These are phyloP conservation scores for Aphrophora alni DNA, from an alignment of 2,888 invertebrate genomes.

Conservation along the genomic window DNA sequence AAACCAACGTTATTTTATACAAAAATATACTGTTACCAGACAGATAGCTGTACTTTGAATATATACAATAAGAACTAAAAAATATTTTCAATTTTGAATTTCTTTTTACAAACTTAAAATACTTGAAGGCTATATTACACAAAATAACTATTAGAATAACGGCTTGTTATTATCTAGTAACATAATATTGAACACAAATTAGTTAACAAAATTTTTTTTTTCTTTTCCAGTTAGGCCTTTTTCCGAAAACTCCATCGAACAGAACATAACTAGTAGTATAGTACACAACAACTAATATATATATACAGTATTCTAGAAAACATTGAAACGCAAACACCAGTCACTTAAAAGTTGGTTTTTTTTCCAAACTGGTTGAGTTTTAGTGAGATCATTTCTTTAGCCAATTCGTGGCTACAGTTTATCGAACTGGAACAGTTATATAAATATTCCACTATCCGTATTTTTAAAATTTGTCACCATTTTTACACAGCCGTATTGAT, in stretches of 20 bases:
- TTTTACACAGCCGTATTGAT: slow-evolving; percentile 9
- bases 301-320: not conserved
- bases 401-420: not conserved
- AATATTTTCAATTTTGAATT: slow-evolving; percentile 9
- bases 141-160: not conserved
- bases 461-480: not conserved
- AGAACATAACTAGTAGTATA: not conserved
- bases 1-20: not conserved
- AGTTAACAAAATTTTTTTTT: not conserved
- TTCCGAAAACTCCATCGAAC: slow-evolving; percentile 2
- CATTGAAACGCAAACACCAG: slow-evolving; percentile 1
- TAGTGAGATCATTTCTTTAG: not conserved
- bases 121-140: slow-evolving; percentile 1
- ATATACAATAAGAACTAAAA: slow-evolving; percentile 28
- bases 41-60: slow-evolving; percentile 12
- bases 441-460: not conserved
- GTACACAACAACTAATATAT: slow-evolving; percentile 1
- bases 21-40: slow-evolving; percentile 2
- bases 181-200: not conserved
- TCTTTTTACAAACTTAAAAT: slow-evolving; percentile 2
- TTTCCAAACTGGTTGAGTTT: not conserved
- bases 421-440: not conserved
- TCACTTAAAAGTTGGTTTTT: not conserved
- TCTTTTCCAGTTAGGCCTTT: slow-evolving; percentile 6
- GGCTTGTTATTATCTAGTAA: not conserved